Evolutionary conservation across 2,888 invertebrate genomes (phyloP).

Genomic region (Bombyx huttoni): DNA sequence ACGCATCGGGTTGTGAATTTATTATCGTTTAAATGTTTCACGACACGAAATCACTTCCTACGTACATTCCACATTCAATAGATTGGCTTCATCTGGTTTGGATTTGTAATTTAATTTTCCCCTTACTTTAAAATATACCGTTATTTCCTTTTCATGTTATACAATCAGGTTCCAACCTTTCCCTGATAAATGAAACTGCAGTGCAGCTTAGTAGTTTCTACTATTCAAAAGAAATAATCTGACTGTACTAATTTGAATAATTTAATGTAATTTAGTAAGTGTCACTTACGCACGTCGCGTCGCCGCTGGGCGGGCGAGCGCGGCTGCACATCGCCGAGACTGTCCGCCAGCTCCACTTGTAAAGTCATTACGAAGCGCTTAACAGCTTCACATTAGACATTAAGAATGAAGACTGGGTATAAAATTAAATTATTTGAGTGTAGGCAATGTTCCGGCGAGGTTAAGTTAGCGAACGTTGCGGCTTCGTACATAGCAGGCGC

Average conservation of each 20-base stretch:
- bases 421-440: conserved; percentile 13
- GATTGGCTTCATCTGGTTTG: too few species aligned
- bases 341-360: background rate
- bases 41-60: too few species aligned
- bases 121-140: too few species aligned
- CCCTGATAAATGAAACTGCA: background rate
- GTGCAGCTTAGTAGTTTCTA: background rate
- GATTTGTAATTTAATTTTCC: too few species aligned
- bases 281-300: background rate
- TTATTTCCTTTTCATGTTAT: too few species aligned
- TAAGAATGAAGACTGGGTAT: conserved; percentile 56
- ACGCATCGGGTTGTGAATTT: too few species aligned
- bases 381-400: conserved; percentile 13
- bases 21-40: too few species aligned
- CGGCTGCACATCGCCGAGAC: too few species aligned
- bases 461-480: background rate
- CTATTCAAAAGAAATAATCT: background rate
- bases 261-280: background rate
- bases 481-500: background rate
- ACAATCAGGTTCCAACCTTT: background rate
- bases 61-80: too few species aligned
- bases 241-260: conserved; percentile 2
- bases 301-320: too few species aligned
- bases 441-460: conserved; percentile 11
- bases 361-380: background rate